phyloP scores from a whole-genome alignment of 2,888 invertebrate species.

The Dryocosmus kuriphilus region DNA sequence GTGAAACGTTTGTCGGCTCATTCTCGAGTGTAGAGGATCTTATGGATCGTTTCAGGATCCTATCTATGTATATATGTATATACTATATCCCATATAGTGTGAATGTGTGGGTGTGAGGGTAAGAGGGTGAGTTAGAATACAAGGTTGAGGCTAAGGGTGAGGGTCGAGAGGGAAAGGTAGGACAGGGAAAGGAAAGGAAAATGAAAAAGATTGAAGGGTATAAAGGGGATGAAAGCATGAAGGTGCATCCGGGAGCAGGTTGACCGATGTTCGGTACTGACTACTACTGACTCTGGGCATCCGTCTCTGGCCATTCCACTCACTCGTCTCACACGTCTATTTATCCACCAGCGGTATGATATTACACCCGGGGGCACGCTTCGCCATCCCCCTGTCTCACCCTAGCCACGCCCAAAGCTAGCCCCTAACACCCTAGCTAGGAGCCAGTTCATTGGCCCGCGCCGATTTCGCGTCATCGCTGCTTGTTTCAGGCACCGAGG shows the following conservation, averaged over 20 bases:
- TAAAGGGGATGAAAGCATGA: slow-evolving; percentile 23
- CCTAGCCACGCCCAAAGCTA: slow-evolving; percentile 72
- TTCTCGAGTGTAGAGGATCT: background rate
- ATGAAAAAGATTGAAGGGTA: slow-evolving; percentile 24
- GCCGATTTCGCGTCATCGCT: slow-evolving; percentile 73
- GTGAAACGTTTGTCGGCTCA: slow-evolving; percentile 25
- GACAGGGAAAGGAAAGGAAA: slow-evolving; percentile 37
- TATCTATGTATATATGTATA: background rate
- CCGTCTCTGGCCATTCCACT: slow-evolving; percentile 9
- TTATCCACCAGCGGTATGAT: slow-evolving; percentile 77
- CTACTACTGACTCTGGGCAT: slow-evolving; percentile 35
- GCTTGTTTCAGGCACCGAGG: slow-evolving; percentile 60
- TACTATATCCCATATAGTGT: background rate
- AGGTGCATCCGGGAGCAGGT: slow-evolving; percentile 23
- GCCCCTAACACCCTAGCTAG: slow-evolving; percentile 67
- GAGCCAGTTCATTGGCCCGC: slow-evolving; percentile 75
- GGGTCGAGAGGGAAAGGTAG: slow-evolving; percentile 6
- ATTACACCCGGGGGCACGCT: slow-evolving; percentile 76
- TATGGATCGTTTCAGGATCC: slow-evolving; percentile 19
- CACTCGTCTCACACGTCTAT: slow-evolving; percentile 70
- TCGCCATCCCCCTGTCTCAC: slow-evolving; percentile 60
- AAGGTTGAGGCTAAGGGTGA: slow-evolving; percentile 15
- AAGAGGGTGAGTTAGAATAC: background rate
- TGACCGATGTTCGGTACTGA: slow-evolving; percentile 39
- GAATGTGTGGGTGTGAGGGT: background rate